Base-by-base conservation (phyloP, 2,888 invertebrate genomes). In the Lutraria lutraria region DNA sequence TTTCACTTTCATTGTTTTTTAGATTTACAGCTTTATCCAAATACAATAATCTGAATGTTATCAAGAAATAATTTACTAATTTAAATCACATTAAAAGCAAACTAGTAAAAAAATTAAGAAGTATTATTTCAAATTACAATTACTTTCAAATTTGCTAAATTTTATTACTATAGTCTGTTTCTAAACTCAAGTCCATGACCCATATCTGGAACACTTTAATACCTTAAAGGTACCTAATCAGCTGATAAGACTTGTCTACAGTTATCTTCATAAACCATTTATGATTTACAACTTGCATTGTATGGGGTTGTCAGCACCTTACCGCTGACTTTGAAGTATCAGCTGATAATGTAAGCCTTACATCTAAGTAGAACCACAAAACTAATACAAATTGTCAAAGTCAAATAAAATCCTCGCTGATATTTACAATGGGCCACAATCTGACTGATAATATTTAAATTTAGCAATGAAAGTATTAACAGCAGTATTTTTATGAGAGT, bases 141-240 rank as follows among this genome's bases (percentile, higher is more conserved):
- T 25, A n/a, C 63, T 68, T 25, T 25, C 63, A 43, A 43, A 68
- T 68, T n/a, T 12, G 25, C 0, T 13, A 25, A 25, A 25, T 19
- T 60, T 21, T 60, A 81, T 16, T 16, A 12, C 84, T 89, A 89
- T 86, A 86, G 89, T 89, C 89, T 86, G 84, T 89, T 89, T 89
- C 89, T 81, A 83, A 53, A 29, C n/a, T 25, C 19, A 21, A 8
- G 12, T 68, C 19, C 80, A 25, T 79, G n/a, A 86, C 19, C 25
- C 31, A n/a, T 34, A 15, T 25, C 43, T 53, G 15, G n/a, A 43
- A 25, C 43, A 60, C 34, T 43, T 43, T 43, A 34, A 19, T n/a
- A 31, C 34, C 34, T 52, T 68, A 60, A 63, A 31, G 29, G 80
- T 79, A 52, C 60, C 52, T 79, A 16, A 56, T 81, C 63, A 85